Conservation (phyloP, 2,888 invertebrate species). For the Cybosia mesomella region DNA sequence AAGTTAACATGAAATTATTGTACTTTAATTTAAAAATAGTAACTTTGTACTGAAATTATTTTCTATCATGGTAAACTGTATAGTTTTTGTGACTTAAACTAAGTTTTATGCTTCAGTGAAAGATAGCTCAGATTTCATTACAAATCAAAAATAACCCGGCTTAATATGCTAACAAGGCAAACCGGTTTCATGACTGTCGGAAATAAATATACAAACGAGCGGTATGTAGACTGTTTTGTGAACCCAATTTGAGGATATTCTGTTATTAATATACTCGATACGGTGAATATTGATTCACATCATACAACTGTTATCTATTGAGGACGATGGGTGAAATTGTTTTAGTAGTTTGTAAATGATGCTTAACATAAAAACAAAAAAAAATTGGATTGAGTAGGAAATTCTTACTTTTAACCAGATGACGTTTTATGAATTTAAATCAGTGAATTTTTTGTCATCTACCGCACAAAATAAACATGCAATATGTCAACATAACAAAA, state of each 20-base stretch:
- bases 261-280: not conserved
- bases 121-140: not conserved
- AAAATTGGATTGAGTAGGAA: not conserved
- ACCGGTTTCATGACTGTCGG: conserved; percentile 8
- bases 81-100: not conserved
- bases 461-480: too few relatives aligned
- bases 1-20: too few relatives aligned
- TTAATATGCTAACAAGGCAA: not conserved
- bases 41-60: too few relatives aligned
- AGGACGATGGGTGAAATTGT: not conserved
- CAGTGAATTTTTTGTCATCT: not conserved
- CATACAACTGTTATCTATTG: not conserved
- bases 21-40: too few relatives aligned
- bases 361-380: not conserved
- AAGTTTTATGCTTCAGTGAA: not conserved
- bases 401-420: not conserved
- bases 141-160: not conserved
- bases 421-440: not conserved
- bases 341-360: not conserved
- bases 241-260: not conserved
- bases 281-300: not conserved
- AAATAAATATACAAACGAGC: conserved; percentile 2
- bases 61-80: not conserved
- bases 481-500: not conserved
- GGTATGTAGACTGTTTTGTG: not conserved